Percentiles rank a stretch among this genome's conserved stretches.
Conservation (phyloP, 1,140 invertebrate species). For the Platyura marginata region DNA sequence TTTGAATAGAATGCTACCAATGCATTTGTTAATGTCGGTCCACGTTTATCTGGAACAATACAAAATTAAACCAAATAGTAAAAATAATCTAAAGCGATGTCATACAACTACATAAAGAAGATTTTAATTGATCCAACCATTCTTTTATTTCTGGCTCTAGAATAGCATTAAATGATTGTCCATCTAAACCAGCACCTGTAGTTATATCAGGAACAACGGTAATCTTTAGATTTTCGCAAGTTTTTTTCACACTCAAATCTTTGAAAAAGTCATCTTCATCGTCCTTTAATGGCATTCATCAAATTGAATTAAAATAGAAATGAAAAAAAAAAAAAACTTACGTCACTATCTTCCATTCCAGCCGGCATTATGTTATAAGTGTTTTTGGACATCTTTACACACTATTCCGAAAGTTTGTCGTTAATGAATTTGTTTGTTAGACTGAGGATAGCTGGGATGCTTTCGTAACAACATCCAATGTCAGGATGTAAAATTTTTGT, state of each 20-base stretch:
- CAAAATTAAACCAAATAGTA: too few species aligned
- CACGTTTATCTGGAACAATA: constrained; percentile 31
- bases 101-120: too few species aligned
- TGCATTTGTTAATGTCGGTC: constrained; percentile 27
- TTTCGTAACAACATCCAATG: too few species aligned
- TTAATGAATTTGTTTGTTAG: too few species aligned
- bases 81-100: too few species aligned
- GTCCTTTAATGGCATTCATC: not conserved
- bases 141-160: constrained; percentile 10
- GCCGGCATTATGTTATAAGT: not conserved
- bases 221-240: constrained; percentile 13
- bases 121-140: constrained; percentile 16
- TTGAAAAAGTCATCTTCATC: not conserved
- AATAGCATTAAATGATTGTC: constrained; percentile 15
- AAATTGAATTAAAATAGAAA: not conserved
- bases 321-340: not conserved
- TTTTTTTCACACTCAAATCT: not conserved
- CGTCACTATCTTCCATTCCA: not conserved
- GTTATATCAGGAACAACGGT: constrained; percentile 19
- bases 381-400: not conserved
- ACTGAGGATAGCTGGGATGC: too few species aligned
- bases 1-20: constrained; percentile 28
- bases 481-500: too few species aligned
- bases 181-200: constrained; percentile 16
- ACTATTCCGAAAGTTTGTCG: too few species aligned